These are phyloP conservation scores for Gasteruption jaculator DNA, from an alignment of 2,888 invertebrate species.

Conservation along the genomic window DNA sequence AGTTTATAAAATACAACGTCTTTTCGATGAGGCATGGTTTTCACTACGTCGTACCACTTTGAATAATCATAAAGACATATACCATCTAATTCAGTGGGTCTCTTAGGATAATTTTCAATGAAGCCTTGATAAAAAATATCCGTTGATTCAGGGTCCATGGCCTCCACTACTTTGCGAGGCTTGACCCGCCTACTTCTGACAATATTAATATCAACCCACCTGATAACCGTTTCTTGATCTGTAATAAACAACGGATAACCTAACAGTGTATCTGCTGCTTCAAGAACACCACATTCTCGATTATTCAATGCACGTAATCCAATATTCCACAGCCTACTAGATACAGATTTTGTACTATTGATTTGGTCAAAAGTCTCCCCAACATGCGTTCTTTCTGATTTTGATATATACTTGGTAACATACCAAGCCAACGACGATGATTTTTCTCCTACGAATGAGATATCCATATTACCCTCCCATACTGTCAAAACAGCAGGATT, in stretches of 20 bases:
- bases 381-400: constrained; percentile 31
- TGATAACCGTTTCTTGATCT: constrained; percentile 35
- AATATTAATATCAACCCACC: constrained; percentile 34
- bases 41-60: constrained; percentile 24
- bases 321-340: constrained; percentile 32
- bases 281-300: constrained; percentile 38
- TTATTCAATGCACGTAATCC: constrained; percentile 30
- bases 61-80: constrained; percentile 27
- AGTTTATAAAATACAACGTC: constrained; percentile 17
- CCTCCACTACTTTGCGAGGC: constrained; percentile 14
- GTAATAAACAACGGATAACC: constrained; percentile 36
- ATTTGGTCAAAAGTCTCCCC: constrained; percentile 29
- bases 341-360: constrained; percentile 32
- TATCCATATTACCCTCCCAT: constrained; percentile 36
- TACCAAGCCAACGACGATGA: constrained; percentile 31
- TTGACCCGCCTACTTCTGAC: constrained; percentile 20
- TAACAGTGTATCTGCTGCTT: constrained; percentile 36
- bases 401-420: constrained; percentile 35
- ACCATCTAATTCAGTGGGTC: constrained; percentile 30
- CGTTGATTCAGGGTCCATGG: constrained; percentile 24
- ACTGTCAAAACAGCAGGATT: constrained; percentile 28
- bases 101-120: constrained; percentile 29
- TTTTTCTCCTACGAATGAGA: constrained; percentile 31
- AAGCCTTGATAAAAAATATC: constrained; percentile 31
- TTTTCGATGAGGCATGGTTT: constrained; percentile 10